Percentiles rank a stretch among this genome's conserved stretches.
Evolutionary conservation across 2,797 vertebrate species (phyloP).

Genomic region (Rhyacichthys aspro): DNA sequence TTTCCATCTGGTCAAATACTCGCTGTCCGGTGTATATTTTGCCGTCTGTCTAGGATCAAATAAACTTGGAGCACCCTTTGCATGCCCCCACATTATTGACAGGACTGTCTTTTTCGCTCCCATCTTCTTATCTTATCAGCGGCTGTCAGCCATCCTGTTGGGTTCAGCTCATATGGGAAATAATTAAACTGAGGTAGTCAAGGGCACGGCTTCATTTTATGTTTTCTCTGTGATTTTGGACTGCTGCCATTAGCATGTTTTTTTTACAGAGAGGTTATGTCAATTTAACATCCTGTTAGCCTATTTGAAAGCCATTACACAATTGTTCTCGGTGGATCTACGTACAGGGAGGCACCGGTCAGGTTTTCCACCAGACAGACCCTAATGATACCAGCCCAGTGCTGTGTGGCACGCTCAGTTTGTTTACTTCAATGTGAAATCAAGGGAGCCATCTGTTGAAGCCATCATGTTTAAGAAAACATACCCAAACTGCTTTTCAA

Average conservation of each 20-base stretch:
- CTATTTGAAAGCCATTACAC: constrained; percentile 37
- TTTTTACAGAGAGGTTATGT: constrained; percentile 20
- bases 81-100: constrained; percentile 4
- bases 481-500: not conserved
- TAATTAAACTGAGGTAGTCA: constrained; percentile 16
- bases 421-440: constrained; percentile 21
- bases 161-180: constrained; percentile 1
- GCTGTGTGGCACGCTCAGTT: constrained; percentile 1
- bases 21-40: constrained; percentile 8
- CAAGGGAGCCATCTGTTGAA: constrained; percentile 39
- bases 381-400: constrained; percentile 9
- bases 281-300: constrained; percentile 39
- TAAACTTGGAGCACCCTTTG: not conserved
- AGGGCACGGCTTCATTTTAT: constrained; percentile 28
- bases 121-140: constrained; percentile 36
- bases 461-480: constrained; percentile 23
- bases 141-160: constrained; percentile 42
- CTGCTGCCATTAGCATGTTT: constrained; percentile 23
- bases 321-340: constrained; percentile 44
- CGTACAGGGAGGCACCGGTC: constrained; percentile 12
- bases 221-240: constrained; percentile 28
- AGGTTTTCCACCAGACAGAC: constrained; percentile 33
- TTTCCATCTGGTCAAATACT: constrained; percentile 36
- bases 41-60: constrained; percentile 8
- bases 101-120: constrained; percentile 6